Percentiles rank a stretch among this genome's conserved stretches.
Evolutionary conservation across 2,888 invertebrate genomes (phyloP).

Genomic region (Clostera curtula): DNA sequence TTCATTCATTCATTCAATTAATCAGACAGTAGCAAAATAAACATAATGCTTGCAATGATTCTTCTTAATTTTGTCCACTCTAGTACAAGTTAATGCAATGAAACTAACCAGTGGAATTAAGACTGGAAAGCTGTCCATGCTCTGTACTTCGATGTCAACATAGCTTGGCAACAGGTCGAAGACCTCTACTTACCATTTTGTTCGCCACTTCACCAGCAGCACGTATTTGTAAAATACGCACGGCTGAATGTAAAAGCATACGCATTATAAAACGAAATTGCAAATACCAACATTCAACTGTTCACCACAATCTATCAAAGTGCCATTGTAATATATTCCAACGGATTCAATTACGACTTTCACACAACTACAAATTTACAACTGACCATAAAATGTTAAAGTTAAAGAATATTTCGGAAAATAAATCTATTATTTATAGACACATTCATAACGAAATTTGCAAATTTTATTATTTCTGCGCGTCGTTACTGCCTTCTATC

Average conservation of each 20-base stretch:
- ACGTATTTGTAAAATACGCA: slow-evolving; percentile 33
- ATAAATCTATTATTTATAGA: slow-evolving; percentile 12
- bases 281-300: slow-evolving; percentile 31
- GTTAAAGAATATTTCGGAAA: too few relatives aligned
- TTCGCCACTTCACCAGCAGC: slow-evolving; percentile 21
- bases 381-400: too few relatives aligned
- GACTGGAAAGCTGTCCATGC: slow-evolving; percentile 39
- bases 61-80: too few relatives aligned
- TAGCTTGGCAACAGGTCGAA: slow-evolving; percentile 33
- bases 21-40: too few relatives aligned
- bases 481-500: slow-evolving; percentile 3
- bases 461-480: slow-evolving; percentile 6
- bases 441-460: slow-evolving; percentile 7
- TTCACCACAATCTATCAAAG: slow-evolving; percentile 21
- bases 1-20: too few relatives aligned
- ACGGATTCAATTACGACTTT: slow-evolving; percentile 15
- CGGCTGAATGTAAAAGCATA: slow-evolving; percentile 32
- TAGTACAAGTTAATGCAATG: too few relatives aligned
- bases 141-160: slow-evolving; percentile 28
- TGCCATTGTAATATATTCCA: slow-evolving; percentile 11
- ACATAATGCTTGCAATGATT: too few relatives aligned
- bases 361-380: slow-evolving; percentile 29
- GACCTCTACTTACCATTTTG: slow-evolving; percentile 38
- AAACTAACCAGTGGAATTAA: too few relatives aligned
- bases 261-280: slow-evolving; percentile 26